phyloP scores from a whole-genome alignment of 2,888 invertebrate genomes.

The Zootermopsis nevadensis region DNA sequence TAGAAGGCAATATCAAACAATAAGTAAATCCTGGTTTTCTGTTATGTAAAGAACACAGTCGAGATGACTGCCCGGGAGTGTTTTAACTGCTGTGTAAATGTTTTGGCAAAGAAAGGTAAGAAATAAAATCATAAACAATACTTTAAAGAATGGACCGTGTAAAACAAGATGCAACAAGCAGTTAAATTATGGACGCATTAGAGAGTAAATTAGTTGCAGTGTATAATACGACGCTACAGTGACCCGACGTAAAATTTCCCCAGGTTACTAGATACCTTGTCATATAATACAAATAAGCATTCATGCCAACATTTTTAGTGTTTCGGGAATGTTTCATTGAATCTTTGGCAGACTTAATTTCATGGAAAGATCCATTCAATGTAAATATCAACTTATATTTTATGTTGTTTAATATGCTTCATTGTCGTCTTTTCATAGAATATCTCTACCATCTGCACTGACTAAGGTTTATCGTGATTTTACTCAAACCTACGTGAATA shows the following conservation, averaged over 20 bases:
- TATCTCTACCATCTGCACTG: too few species aligned
- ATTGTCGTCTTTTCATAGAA: too few species aligned
- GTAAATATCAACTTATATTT: too few species aligned
- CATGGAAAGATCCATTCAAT: too few species aligned
- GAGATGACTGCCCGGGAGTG: background rate
- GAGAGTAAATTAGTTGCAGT: constrained; percentile 9
- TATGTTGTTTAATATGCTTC: too few species aligned
- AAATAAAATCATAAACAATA: background rate
- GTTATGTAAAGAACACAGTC: background rate
- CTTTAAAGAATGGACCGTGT: constrained; percentile 13
- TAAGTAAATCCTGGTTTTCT: background rate
- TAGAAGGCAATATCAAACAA: too few species aligned
- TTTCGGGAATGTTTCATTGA: too few species aligned
- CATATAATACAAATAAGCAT: too few species aligned
- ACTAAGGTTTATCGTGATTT: too few species aligned
- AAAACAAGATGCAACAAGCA: constrained; percentile 9
- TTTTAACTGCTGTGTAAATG: background rate
- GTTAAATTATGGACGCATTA: constrained; percentile 3
- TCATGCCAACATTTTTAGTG: too few species aligned
- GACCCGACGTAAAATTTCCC: background rate
- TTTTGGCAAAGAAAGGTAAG: background rate
- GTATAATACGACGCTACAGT: background rate
- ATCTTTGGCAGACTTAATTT: too few species aligned
- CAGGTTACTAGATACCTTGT: background rate
- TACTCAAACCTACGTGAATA: too few species aligned